phyloP scores from a whole-genome alignment of 2,113 vertebrate species.

The Coturnix japonica region DNA sequence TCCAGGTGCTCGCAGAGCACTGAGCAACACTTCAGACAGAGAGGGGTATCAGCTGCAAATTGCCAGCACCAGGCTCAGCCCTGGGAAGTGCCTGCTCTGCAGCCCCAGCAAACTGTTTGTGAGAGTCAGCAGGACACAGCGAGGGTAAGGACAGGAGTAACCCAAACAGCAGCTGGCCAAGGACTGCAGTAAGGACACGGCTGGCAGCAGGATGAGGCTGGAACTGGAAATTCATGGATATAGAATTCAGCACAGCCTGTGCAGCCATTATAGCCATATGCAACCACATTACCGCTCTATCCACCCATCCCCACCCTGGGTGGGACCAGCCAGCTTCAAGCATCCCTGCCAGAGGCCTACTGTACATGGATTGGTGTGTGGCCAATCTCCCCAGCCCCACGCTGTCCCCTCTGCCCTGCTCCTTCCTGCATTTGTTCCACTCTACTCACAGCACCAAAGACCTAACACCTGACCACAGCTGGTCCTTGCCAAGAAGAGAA shows the following conservation, averaged over 20 bases:
- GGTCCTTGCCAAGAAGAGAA: not conserved
- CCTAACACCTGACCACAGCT: not conserved
- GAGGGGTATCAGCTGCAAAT: not conserved
- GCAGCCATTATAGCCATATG: not conserved
- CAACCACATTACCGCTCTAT: not conserved
- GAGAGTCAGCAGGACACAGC: not conserved
- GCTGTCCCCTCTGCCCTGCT: not conserved
- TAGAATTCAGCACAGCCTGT: not conserved
- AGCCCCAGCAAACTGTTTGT: not conserved
- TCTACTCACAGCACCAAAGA: not conserved
- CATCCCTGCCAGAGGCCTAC: not conserved
- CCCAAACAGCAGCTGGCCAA: constrained; percentile 33
- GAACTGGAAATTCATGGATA: not conserved
- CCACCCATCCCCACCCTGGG: not conserved
- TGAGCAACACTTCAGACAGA: not conserved
- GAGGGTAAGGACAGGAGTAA: not conserved
- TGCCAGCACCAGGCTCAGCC: not conserved
- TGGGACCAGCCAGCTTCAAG: not conserved
- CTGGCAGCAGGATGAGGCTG: not conserved
- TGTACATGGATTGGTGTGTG: accelerated
- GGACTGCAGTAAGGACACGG: constrained; percentile 26
- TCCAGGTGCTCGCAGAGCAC: not conserved
- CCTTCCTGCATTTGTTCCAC: not conserved
- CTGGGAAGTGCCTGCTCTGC: not conserved
- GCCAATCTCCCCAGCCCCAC: accelerated